Evolutionary conservation across 2,888 invertebrate species (phyloP), one percentile per base, ranked within the genome.

Genomic region (Noctua comes): DNA sequence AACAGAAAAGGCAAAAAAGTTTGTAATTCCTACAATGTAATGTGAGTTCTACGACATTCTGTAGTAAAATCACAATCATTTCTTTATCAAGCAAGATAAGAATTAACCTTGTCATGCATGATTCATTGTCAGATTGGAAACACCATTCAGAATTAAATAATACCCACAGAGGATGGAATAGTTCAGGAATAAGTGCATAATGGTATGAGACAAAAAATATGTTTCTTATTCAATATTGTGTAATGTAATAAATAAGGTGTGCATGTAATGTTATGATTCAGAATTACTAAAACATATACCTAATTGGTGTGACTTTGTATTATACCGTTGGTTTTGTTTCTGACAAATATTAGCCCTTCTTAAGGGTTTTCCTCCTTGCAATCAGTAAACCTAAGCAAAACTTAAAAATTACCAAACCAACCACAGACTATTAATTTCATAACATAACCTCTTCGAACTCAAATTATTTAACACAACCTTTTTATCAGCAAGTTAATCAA

Each of bases 401-500:
- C 31, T 16, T 57, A 36, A 13, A 40, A 70, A 66, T 51, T 59
- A 51, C 59, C 62, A n/a, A 77, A 68, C 54, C 40, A 27, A 54
- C 8, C 31, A 40, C 18, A 40, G 13, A 40, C 10, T 16, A 51
- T 31, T 40, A 51, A 79, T 64, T 64, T 65, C 43, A 57, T 77
- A 83, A 73, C 27, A 36, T 51, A 51, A 54, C 59, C 16, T 62
- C 27, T 66, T 43, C 65, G 62, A 65, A 16, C 57, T 62, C 31
- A 75, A 69, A 75, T 77, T 68, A 68, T 68, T 65, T 40, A 64
- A 54, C 68, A 78, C 21, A 77, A 77, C 31, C 64, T 73, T 69
- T 77, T 68, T 77, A 71, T 71, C 65, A n/a, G 21, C 66, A 76
- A 84, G 73, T 70, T 64, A 77, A 86, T 80, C 36, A 24, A 65